Percentiles rank a stretch among this genome's conserved stretches.
phyloP scores from a whole-genome alignment of 2,888 invertebrate genomes.

The Slavum lentiscoides region DNA sequence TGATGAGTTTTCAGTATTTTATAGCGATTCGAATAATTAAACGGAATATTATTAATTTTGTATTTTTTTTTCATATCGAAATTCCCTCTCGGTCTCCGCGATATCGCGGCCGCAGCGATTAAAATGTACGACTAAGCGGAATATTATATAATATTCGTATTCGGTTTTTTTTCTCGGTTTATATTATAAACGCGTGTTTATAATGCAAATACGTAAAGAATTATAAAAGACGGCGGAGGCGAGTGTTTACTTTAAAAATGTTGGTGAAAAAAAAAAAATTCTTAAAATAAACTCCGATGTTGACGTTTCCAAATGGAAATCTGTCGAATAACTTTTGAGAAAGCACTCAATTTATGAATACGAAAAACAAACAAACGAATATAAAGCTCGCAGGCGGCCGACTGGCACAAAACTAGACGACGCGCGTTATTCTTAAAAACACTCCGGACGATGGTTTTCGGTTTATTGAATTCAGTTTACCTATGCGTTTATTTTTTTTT shows the following conservation, averaged over 20 bases:
- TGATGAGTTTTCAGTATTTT: too few relatives aligned
- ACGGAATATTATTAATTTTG: too few relatives aligned
- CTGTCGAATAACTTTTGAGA: constrained; percentile 16
- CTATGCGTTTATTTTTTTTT: not conserved
- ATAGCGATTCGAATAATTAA: too few relatives aligned
- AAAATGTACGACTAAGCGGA: not conserved
- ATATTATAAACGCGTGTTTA: constrained; percentile 11
- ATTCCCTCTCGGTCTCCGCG: too few relatives aligned
- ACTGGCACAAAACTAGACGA: not conserved
- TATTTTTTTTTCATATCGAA: too few relatives aligned
- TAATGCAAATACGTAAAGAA: constrained; percentile 11
- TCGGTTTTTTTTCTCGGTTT: not conserved
- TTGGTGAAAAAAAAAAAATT: not conserved
- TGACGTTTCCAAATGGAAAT: constrained; percentile 24
- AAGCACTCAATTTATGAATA: constrained; percentile 30
- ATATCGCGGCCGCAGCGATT: too few relatives aligned
- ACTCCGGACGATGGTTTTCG: not conserved
- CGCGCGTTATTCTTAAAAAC: not conserved
- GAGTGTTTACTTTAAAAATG: constrained; percentile 21
- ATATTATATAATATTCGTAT: not conserved
- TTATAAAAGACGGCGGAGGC: not conserved
- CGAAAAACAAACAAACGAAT: constrained; percentile 17
- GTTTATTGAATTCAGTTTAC: not conserved
- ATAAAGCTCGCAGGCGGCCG: not conserved
- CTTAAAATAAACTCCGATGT: constrained; percentile 5